Evolutionary conservation across 2,888 invertebrate genomes (phyloP), one percentile per base, ranked within the genome.

Genomic region (Apotomis betuletana): DNA sequence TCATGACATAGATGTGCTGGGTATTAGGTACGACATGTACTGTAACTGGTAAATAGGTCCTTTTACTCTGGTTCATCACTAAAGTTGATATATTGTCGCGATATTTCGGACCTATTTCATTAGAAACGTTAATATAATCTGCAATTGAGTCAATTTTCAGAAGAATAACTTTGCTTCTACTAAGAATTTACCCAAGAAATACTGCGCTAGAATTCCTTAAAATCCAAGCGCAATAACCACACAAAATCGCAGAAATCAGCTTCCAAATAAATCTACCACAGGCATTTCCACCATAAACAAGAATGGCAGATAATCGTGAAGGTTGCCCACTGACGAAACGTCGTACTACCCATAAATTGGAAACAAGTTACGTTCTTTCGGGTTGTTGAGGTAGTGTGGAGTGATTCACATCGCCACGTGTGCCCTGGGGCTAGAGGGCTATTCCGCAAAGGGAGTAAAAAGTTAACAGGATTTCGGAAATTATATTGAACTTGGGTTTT

Each of bases 381-480:
- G 3, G 8, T n/a, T 57, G 0, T 46, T 4, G 44, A 8, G 8
- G 46, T 8, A 46, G 46, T 46, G 41, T 10, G 55, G 27, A 58
- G 54, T 36, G 71, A 71, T 71, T 57, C 57, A 57, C 67, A 71
- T 71, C 71, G 61, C 49, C 71, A 62, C 67, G 71, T 57, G 51
- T 51, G 57, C 51, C 71, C 54, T 12, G 6, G 41, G 61, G 71
- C 71, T 3, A 67, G 4, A 62, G 5, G 54, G 36, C 49, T 60
- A 61, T 55, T 63, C 44, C 44, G 67, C 5, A 13, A 8, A 52
- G 46, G n/a, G 49, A 70, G 46, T 15, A 49, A 60, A 15, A 54
- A 4, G 15, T 55, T 41, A 4, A 41, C 8, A 27, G 44, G 13
- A 13, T 6, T 38, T 13, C 5, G 4, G 12, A 12, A n/a, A 10